Conservation (phyloP, 2,113 vertebrate species). For the Neolamprologus sp. region DNA sequence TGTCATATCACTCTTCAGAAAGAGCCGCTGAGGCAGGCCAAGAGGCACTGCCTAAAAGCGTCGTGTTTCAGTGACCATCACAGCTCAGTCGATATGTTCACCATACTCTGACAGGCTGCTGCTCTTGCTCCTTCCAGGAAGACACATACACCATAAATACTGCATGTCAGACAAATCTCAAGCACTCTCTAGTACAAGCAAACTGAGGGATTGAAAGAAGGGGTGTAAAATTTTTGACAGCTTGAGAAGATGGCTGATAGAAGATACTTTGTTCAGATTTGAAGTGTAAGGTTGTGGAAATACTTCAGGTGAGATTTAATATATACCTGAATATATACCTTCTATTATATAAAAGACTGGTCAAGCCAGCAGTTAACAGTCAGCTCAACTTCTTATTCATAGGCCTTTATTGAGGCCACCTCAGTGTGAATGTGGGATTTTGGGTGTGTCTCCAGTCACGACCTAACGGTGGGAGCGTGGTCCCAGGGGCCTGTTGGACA, state of each 20-base stretch:
- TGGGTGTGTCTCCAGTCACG: conserved; percentile 15
- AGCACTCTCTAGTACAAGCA: background rate
- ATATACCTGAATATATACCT: background rate
- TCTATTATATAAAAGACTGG: background rate
- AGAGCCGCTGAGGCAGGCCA: conserved; percentile 21
- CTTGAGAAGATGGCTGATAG: background rate
- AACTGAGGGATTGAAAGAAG: background rate
- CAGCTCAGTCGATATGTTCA: background rate
- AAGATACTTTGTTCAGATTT: background rate
- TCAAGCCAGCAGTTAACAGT: background rate
- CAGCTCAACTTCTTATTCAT: background rate
- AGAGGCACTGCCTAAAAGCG: conserved; percentile 13
- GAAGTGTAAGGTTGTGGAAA: background rate
- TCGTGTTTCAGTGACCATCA: conserved; percentile 24
- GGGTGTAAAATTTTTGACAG: background rate
- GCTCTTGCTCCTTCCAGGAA: background rate
- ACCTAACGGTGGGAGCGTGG: conserved; percentile 23
- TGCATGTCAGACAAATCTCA: conserved; percentile 11
- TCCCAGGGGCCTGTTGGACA: conserved; percentile 50
- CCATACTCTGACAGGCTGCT: conserved; percentile 17
- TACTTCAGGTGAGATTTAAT: background rate
- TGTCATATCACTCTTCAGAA: conserved; percentile 32
- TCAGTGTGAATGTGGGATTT: background rate
- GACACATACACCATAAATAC: conserved; percentile 14
- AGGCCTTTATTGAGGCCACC: background rate